Base-by-base conservation (phyloP, 2,797 vertebrate species). In the Acanthornis magna region DNA sequence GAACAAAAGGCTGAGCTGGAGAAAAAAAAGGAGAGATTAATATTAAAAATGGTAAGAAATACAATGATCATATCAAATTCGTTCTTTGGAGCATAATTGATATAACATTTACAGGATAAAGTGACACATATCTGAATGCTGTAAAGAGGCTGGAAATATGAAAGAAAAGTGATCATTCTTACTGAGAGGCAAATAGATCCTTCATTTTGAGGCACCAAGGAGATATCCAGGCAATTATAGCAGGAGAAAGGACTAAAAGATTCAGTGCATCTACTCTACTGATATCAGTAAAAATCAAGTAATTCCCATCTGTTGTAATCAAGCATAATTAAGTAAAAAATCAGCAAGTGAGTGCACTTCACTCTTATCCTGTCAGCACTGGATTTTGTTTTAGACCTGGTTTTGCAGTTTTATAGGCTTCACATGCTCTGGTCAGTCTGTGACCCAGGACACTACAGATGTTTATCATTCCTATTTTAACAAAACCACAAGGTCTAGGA, bases 331-430 rank as follows among this genome's bases (percentile, higher is more conserved):
- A 63, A 21, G 30, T 62, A 72, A 95, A 93, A 91, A 82, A 76
- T 32, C 66, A 93, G 6, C 36, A 51, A 84, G 25, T 19, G 11
- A 74, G 22, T 73, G 66, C 50, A 76, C 11, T 73, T 76, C 57
- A 85, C 45, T 25, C 22, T 70, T 87, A 66, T 54, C 54, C 51
- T 84, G 79, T 17, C 43, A 51, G 40, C 18, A 68, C 18, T 86
- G 73, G 47, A 73, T 92, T 91, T 91, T 53, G 11, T 53, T 88
- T 88, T 53, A 86, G 60, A 70, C 22, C 55, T 90, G 22, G 9
- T 82, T 91, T 71, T 93, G 60, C 61, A 57, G 47, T 83, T 95
- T 83, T 89, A 91, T 71, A 45, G 38, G 53, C 38, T 79, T 84
- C 53, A 63, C 26, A 30, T 84, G 42, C 53, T 65, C 71, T 93